Conservation (phyloP, 2,113 vertebrate genomes). For the Melanostigma gelatinosum region DNA sequence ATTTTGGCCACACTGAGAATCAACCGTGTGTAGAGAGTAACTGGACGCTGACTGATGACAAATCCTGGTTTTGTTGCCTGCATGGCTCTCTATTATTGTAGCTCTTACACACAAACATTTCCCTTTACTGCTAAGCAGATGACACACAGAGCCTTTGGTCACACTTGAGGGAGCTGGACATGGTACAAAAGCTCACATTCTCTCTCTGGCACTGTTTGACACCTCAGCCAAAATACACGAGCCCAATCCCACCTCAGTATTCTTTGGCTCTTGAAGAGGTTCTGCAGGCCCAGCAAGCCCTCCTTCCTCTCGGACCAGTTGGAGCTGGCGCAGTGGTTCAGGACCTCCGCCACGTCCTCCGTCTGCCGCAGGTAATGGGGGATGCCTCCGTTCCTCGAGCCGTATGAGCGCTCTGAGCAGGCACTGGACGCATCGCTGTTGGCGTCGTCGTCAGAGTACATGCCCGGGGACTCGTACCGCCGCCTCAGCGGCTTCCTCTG, state of each 20-base stretch:
- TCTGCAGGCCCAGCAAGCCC: constrained; percentile 95
- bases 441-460: constrained; percentile 97
- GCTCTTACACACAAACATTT: neutral
- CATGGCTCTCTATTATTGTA: no score
- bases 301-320: constrained; percentile 99
- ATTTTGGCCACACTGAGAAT: neutral
- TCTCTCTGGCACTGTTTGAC: neutral
- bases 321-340: constrained; percentile 98
- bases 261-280: constrained; percentile 95
- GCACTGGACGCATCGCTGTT: constrained; percentile 97
- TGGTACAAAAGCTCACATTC: neutral
- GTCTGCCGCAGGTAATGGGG: constrained; percentile 96
- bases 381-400: constrained; percentile 94
- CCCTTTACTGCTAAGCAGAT: neutral
- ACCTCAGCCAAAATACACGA: neutral
- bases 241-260: constrained; percentile 88
- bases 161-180: neutral
- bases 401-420: constrained; percentile 95
- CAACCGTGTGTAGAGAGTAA: neutral
- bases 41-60: neutral
- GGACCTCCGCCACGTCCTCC: constrained; percentile 95
- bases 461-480: constrained; percentile 94
- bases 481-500: constrained; percentile 94
- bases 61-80: neutral
- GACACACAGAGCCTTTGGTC: neutral